phyloP scores from a whole-genome alignment of 2,888 invertebrate genomes.

The Diadegma fenestrale region DNA sequence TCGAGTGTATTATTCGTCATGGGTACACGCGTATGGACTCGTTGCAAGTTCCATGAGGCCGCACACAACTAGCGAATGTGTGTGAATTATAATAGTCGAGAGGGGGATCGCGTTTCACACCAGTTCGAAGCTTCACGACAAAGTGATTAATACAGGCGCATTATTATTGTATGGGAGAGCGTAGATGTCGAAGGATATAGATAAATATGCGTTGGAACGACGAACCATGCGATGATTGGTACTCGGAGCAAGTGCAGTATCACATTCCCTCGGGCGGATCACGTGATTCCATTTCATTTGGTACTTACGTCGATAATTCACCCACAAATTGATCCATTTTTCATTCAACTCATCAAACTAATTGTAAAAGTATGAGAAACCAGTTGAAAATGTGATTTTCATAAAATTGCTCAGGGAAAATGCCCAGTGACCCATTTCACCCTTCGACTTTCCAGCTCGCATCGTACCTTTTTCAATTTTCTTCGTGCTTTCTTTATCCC shows the following conservation, averaged over 20 bases:
- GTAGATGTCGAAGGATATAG: background rate
- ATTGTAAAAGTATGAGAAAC: background rate
- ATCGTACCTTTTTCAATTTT: constrained; percentile 7
- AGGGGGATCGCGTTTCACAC: constrained; percentile 42
- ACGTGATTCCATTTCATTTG: background rate
- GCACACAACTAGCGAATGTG: constrained; percentile 9
- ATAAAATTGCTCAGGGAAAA: background rate
- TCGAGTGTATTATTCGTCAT: constrained; percentile 50
- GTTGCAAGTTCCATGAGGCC: constrained; percentile 31
- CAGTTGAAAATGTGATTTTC: background rate
- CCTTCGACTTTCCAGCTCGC: constrained; percentile 18
- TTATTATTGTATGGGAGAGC: background rate
- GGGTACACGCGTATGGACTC: constrained; percentile 35
- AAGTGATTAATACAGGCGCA: constrained; percentile 46
- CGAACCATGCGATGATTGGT: constrained; percentile 18
- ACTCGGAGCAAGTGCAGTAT: constrained; percentile 27
- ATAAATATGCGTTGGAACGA: background rate
- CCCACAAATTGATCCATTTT: constrained; percentile 1
- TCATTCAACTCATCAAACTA: background rate
- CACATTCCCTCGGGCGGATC: constrained; percentile 3
- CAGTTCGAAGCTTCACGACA: constrained; percentile 39
- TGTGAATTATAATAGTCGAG: background rate
- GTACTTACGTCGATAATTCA: background rate
- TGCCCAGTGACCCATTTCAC: constrained; percentile 23
- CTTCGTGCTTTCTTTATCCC: background rate